A percentile compares a stretch with the other conserved stretches of the same genome.
phyloP scores from a whole-genome alignment of 2,888 invertebrate genomes.

The Agrochola circellaris region DNA sequence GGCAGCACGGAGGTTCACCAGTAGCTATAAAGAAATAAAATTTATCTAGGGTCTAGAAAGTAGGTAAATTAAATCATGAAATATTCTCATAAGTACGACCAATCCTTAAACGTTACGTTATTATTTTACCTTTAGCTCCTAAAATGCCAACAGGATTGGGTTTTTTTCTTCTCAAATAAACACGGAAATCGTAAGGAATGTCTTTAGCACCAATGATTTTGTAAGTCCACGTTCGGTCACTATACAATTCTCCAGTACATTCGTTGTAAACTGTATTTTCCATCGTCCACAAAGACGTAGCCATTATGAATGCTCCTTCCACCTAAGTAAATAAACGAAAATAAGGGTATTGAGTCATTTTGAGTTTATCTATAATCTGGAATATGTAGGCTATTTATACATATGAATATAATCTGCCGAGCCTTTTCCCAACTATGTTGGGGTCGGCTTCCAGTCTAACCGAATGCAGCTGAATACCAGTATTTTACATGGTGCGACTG shows the following conservation, averaged over 20 bases:
- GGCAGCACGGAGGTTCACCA: slow-evolving; percentile 72
- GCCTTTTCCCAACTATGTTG: too few relatives aligned
- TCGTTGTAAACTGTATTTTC: slow-evolving; percentile 72
- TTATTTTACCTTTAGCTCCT: slow-evolving; percentile 75
- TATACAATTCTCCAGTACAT: slow-evolving; percentile 71
- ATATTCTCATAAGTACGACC: background rate
- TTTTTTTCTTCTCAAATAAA: slow-evolving; percentile 71
- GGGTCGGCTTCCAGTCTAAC: too few relatives aligned
- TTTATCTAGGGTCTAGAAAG: background rate
- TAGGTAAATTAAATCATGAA: background rate
- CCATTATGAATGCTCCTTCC: slow-evolving; percentile 92
- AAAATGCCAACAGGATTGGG: slow-evolving; percentile 75
- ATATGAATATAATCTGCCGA: too few relatives aligned
- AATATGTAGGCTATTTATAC: too few relatives aligned
- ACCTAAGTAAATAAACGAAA: slow-evolving; percentile 73
- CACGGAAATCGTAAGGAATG: slow-evolving; percentile 75
- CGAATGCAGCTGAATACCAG: too few relatives aligned
- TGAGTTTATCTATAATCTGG: too few relatives aligned
- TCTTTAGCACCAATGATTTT: slow-evolving; percentile 75
- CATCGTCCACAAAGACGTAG: slow-evolving; percentile 70
- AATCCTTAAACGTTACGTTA: background rate
- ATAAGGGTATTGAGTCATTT: too few relatives aligned
- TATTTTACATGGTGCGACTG: too few relatives aligned
- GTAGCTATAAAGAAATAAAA: slow-evolving; percentile 61
- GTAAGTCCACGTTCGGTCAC: slow-evolving; percentile 76